These are phyloP conservation scores for Dipodomys stephensi DNA, from an alignment of 2,113 vertebrate genomes.

Conservation along the genomic window DNA sequence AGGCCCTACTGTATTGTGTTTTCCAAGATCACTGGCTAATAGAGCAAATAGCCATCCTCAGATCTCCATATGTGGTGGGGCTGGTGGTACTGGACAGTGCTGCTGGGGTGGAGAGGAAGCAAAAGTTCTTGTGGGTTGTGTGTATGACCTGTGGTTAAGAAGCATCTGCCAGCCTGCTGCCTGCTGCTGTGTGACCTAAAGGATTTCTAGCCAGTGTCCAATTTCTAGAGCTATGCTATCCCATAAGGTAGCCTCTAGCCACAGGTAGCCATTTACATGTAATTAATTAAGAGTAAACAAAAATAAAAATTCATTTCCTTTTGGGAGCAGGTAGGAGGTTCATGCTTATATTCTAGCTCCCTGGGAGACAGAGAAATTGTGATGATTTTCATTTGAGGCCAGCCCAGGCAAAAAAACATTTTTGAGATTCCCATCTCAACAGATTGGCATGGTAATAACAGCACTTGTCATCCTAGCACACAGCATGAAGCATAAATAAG, in stretches of 20 bases:
- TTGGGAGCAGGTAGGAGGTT: no score
- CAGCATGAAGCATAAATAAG: no score
- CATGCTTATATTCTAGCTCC: no score
- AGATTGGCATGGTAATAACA: no score
- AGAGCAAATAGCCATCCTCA: not conserved
- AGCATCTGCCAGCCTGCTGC: not conserved
- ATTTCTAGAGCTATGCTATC: not conserved
- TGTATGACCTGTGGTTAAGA: not conserved
- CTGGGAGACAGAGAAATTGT: no score
- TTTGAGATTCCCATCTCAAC: no score
- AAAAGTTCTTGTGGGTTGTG: not conserved
- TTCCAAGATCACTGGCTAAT: no score
- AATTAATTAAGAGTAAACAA: constrained; percentile 39
- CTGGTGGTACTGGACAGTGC: not conserved
- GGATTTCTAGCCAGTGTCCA: not conserved
- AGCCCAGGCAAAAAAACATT: no score
- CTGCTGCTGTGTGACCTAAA: no score
- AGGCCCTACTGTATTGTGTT: not conserved
- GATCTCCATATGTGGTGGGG: not conserved
- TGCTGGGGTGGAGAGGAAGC: not conserved
- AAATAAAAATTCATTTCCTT: constrained; percentile 2
- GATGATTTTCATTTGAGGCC: no score
- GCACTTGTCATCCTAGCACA: no score
- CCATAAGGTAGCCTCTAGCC: not conserved
- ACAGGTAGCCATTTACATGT: not conserved